Evolutionary conservation across 2,797 vertebrate species (phyloP).

Genomic region (Enoplosus armatus): DNA sequence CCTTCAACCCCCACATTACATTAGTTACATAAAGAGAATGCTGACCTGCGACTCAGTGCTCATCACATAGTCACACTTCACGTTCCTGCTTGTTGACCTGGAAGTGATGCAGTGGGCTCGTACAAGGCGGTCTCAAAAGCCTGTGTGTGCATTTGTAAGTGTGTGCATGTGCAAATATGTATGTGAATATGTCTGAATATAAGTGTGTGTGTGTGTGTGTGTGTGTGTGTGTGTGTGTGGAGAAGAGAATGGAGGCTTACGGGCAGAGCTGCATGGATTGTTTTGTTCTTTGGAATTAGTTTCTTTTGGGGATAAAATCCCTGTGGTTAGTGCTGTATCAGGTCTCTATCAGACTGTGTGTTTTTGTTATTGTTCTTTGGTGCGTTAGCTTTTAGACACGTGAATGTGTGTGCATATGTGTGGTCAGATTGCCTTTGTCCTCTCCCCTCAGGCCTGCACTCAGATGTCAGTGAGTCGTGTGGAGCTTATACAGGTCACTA

Average conservation of each 20-base stretch:
- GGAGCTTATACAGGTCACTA: constrained; percentile 81
- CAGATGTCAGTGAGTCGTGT: constrained; percentile 73
- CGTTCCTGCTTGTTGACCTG: constrained; percentile 76
- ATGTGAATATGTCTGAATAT: constrained; percentile 25
- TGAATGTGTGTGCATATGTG: constrained; percentile 47
- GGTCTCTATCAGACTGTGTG: constrained; percentile 59
- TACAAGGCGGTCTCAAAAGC: constrained; percentile 60
- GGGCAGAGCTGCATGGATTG: constrained; percentile 40
- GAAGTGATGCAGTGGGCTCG: constrained; percentile 70
- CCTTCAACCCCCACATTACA: constrained; percentile 29
- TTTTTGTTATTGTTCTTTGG: constrained; percentile 62
- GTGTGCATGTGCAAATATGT: constrained; percentile 53
- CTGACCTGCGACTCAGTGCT: constrained; percentile 51
- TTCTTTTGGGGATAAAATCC: constrained; percentile 55
- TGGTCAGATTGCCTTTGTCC: constrained; percentile 73
- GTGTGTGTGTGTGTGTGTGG: constrained; percentile 27
- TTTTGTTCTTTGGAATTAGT: constrained; percentile 51
- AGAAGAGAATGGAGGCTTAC: constrained; percentile 42
- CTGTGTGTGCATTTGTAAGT: constrained; percentile 54
- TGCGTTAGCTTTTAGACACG: constrained; percentile 60
- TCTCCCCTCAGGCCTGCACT: constrained; percentile 75
- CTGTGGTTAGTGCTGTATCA: constrained; percentile 50
- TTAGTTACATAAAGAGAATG: constrained; percentile 35
- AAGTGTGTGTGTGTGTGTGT: constrained; percentile 29
- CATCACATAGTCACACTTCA: constrained; percentile 66